Conservation (phyloP, 1,140 invertebrate species). For the Meloidogyne floridensis region DNA sequence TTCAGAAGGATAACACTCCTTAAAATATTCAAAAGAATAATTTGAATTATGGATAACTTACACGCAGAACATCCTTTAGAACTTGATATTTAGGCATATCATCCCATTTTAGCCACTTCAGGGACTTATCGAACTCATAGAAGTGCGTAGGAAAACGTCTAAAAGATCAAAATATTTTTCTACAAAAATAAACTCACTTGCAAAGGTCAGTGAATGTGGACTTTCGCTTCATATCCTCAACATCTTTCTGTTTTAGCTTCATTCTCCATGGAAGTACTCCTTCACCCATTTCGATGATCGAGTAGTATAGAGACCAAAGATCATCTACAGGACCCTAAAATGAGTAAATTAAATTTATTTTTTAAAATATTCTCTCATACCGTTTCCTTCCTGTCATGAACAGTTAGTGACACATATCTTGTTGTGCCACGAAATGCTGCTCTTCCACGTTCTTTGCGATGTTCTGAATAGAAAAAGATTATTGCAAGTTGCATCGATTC, state of each 20-base stretch:
- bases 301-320: slow-evolving; percentile 9
- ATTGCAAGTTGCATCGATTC: too few relatives aligned
- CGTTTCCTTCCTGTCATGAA: slow-evolving; percentile 58
- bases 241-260: not conserved
- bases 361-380: not conserved
- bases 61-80: not conserved
- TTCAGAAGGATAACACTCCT: not conserved
- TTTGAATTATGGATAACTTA: not conserved
- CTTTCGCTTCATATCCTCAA: not conserved
- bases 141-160: slow-evolving; percentile 2
- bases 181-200: not conserved
- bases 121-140: not conserved
- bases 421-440: slow-evolving; percentile 48
- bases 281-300: not conserved
- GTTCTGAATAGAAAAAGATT: slow-evolving; percentile 12
- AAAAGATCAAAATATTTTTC: not conserved
- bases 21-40: not conserved
- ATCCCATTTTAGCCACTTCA: not conserved
- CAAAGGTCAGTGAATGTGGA: not conserved
- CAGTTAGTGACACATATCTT: slow-evolving; percentile 54
- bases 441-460: slow-evolving; percentile 43
- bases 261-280: not conserved
- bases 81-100: not conserved
- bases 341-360: not conserved
- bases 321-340: not conserved